Evolutionary conservation across 2,888 invertebrate genomes (phyloP).

Genomic region (Acleris laterana): DNA sequence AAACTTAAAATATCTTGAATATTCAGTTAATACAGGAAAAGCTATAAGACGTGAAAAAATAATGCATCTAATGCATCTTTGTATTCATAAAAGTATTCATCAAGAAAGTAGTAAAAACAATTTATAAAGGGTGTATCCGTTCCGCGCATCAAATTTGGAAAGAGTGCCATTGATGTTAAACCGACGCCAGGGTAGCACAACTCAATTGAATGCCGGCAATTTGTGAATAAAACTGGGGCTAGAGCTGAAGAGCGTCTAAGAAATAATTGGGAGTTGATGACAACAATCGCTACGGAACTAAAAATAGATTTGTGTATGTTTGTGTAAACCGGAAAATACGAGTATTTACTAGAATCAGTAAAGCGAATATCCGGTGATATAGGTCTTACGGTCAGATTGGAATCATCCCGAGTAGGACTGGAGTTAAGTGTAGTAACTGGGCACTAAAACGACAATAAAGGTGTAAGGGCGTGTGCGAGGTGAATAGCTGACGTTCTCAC

Average conservation of each 20-base stretch:
- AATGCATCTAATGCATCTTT: background rate
- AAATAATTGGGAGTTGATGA: background rate
- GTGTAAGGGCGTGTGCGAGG: constrained; percentile 7
- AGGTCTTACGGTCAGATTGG: no score
- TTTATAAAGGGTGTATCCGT: no score
- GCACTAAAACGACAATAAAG: background rate
- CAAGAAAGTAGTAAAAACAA: background rate
- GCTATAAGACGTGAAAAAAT: background rate
- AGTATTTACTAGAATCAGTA: no score
- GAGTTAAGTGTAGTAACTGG: background rate
- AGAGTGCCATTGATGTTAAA: no score
- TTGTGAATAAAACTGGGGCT: background rate
- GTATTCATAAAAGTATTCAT: background rate
- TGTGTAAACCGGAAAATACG: no score
- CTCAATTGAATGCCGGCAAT: background rate
- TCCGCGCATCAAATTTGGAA: no score
- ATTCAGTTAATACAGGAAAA: background rate
- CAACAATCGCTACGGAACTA: background rate
- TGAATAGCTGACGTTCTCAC: constrained; percentile 1
- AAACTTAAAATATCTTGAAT: background rate
- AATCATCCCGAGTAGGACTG: no score
- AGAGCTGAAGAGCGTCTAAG: background rate
- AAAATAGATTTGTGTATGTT: no score
- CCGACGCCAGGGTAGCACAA: background rate
- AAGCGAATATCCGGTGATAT: no score